Evolutionary conservation across 2,113 vertebrate species (phyloP).

Genomic region (Myxocyprinus asiaticus): DNA sequence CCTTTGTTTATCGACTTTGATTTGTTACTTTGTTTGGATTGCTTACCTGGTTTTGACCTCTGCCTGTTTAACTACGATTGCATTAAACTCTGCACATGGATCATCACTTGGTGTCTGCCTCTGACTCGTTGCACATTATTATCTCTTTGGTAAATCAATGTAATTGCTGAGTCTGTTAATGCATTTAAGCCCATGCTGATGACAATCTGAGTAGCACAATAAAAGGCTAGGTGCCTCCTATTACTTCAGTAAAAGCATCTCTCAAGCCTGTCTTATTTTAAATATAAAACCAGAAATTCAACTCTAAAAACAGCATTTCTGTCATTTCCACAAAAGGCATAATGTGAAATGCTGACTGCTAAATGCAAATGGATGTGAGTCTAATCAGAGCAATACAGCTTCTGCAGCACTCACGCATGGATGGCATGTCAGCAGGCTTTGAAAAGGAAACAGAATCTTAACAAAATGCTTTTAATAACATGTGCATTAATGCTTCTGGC

Average conservation of each 20-base stretch:
- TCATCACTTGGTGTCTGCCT: no score
- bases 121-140: no score
- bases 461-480: slow-evolving; percentile 7
- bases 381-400: slow-evolving; percentile 19
- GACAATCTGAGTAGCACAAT: slow-evolving; percentile 20
- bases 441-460: slow-evolving; percentile 14
- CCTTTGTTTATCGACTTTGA: no score
- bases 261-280: slow-evolving; percentile 11
- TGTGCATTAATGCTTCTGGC: background rate
- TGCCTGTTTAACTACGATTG: no score
- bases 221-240: background rate
- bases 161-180: slow-evolving; percentile 32
- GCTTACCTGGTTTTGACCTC: no score
- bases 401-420: background rate
- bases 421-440: slow-evolving; percentile 9
- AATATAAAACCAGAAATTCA: slow-evolving; percentile 15
- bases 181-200: slow-evolving; percentile 30
- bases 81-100: no score
- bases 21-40: no score
- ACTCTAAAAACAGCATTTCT: slow-evolving; percentile 20
- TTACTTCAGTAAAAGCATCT: slow-evolving; percentile 26
- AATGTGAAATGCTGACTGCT: slow-evolving; percentile 14
- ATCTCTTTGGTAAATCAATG: slow-evolving; percentile 23
- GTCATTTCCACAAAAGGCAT: slow-evolving; percentile 22
- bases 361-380: slow-evolving; percentile 14